Base-by-base conservation (phyloP, 2,888 invertebrate genomes). In the Brachyptera putata region DNA sequence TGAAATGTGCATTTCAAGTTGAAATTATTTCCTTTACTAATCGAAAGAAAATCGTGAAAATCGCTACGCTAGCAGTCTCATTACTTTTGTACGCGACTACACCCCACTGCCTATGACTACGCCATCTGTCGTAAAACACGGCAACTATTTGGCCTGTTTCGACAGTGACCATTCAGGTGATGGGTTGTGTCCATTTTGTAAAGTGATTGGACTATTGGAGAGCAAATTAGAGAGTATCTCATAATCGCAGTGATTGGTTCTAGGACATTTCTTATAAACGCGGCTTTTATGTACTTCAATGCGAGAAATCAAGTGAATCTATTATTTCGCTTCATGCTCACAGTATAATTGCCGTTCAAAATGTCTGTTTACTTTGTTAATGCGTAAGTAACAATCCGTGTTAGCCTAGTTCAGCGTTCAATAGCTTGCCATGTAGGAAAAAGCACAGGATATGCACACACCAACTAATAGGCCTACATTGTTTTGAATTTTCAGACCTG, bases 321-420 rank as follows among this genome's bases (percentile, higher is more conserved):
- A 62, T 48, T 43, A 59, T 36, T 14, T 9, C 21, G 21, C 24
- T 4, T 16, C n/a, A 18, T 3, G 14, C 14, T 26, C 36, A n/a
- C 16, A 41, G n/a, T 41, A 2, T 16, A 24, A 18, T 3, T 24
- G 21, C 22, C 3, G 9, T 4, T 46, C 5, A 22, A 22, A 46
- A 46, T 46, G 46, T 86, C 86, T 67, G 83, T 86, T 69, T 86
- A 84, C 76, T 86, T 84, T 74, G 83, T 86, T 69, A 84, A 85
- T 74, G 76, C 85, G 86, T 86, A 81, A 84, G 86, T 85, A 77
- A 67, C 56, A 57, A 13, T 26, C 18, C 14, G n/a, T 14, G 18
- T n/a, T 16, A 46, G 25, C 18, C n/a, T n/a, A n/a, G n/a, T n/a
- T n/a, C n/a, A n/a, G n/a, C n/a, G n/a, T n/a, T n/a, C n/a, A n/a